These are phyloP conservation scores for Panurus biarmicus DNA, from an alignment of 2,113 vertebrate genomes.

Conservation along the genomic window DNA sequence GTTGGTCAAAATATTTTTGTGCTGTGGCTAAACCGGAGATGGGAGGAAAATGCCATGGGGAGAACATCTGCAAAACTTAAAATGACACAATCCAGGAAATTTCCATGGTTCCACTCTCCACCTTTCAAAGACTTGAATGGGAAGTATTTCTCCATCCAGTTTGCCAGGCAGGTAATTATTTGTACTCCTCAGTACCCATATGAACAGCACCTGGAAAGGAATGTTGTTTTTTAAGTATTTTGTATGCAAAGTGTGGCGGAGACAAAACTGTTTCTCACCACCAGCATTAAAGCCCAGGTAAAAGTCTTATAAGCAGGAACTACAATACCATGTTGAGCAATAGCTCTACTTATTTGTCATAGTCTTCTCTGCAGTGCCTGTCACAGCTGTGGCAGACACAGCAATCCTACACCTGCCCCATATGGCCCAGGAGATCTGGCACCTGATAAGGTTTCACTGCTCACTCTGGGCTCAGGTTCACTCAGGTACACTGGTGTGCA, in stretches of 20 bases:
- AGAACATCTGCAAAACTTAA: slow-evolving; percentile 54
- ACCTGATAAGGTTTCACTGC: slow-evolving; percentile 29
- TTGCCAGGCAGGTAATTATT: background rate
- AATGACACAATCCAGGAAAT: background rate
- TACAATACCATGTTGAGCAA: background rate
- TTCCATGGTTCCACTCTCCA: background rate
- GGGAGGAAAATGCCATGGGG: slow-evolving; percentile 34
- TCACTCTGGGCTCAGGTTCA: background rate
- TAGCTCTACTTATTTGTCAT: background rate
- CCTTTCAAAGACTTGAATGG: background rate
- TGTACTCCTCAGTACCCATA: background rate
- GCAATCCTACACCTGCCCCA: background rate
- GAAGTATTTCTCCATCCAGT: background rate
- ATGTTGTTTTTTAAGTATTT: background rate
- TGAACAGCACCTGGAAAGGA: background rate
- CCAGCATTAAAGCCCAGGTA: background rate
- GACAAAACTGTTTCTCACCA: background rate
- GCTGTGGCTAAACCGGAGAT: slow-evolving; percentile 14
- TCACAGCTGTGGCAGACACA: slow-evolving; percentile 8
- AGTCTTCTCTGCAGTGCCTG: background rate
- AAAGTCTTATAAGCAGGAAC: background rate
- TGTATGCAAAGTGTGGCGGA: background rate
- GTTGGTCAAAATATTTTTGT: slow-evolving; percentile 11
- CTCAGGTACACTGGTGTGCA: background rate
- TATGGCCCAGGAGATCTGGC: background rate